Conservation (phyloP, 2,797 vertebrate genomes). For the Enteromius radiatus region DNA sequence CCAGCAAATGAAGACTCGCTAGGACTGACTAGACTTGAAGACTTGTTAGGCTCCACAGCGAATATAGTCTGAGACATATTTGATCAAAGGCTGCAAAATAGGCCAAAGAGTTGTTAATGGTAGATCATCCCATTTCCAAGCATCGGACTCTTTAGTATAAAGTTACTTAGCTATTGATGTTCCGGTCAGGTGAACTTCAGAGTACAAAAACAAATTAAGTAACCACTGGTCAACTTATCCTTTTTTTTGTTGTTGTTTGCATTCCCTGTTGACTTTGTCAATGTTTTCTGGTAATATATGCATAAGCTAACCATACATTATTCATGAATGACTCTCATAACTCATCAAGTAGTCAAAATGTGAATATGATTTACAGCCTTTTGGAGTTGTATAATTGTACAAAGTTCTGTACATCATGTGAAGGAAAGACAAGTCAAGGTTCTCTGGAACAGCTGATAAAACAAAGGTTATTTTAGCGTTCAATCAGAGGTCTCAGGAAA, state of each 20-base stretch:
- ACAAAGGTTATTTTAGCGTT: not conserved
- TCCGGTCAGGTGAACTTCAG: not conserved
- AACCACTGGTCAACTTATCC: not conserved
- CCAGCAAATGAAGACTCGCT: not conserved
- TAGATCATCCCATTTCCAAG: not conserved
- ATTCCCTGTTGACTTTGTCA: not conserved
- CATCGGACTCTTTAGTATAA: not conserved
- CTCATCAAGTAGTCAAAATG: conserved; percentile 6
- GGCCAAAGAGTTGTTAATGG: not conserved
- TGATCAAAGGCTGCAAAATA: conserved; percentile 8
- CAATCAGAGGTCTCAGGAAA: not conserved
- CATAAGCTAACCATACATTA: conserved; percentile 4
- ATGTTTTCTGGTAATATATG: conserved; percentile 10
- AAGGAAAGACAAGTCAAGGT: not conserved
- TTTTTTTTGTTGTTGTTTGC: not conserved
- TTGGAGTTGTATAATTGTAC: not conserved
- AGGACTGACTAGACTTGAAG: too few species aligned
- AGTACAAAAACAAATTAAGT: not conserved
- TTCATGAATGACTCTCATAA: conserved; percentile 2
- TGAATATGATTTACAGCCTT: conserved; percentile 21
- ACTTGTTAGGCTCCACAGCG: not conserved
- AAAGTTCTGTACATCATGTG: not conserved
- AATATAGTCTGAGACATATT: conserved; percentile 17
- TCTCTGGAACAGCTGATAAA: not conserved
- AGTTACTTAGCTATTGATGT: not conserved